These are phyloP conservation scores for Eupithecia exiguata DNA, from an alignment of 2,888 invertebrate genomes.

Conservation along the genomic window DNA sequence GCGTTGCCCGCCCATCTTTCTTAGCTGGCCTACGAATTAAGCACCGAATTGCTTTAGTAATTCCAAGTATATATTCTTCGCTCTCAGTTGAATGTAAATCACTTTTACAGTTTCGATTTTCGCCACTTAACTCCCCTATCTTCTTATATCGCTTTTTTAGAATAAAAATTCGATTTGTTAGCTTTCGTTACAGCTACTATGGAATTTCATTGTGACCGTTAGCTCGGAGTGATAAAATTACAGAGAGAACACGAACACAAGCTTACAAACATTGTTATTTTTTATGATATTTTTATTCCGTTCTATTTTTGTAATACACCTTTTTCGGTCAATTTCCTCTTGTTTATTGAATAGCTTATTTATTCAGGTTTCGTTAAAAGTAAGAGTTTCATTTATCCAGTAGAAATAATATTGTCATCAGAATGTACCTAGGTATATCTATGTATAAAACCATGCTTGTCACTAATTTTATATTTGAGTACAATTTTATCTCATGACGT, in stretches of 20 bases:
- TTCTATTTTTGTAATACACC: background rate
- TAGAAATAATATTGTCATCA: background rate
- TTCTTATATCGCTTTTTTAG: slow-evolving; percentile 62
- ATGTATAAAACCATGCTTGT: background rate
- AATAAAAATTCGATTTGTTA: slow-evolving; percentile 57
- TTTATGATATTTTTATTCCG: background rate
- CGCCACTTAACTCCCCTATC: slow-evolving; percentile 69
- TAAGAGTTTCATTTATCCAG: background rate
- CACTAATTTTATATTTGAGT: background rate
- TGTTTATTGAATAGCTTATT: background rate
- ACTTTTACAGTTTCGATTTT: slow-evolving; percentile 80
- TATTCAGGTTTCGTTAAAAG: background rate
- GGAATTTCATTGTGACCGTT: slow-evolving; percentile 25
- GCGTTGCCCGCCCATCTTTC: slow-evolving; percentile 78
- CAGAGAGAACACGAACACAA: background rate
- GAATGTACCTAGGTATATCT: no score
- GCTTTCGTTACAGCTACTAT: slow-evolving; percentile 35
- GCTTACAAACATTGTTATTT: slow-evolving; percentile 3
- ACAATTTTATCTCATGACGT: background rate
- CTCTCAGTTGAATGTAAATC: slow-evolving; percentile 80
- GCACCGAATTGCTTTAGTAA: slow-evolving; percentile 82
- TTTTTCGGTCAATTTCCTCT: background rate
- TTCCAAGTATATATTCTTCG: slow-evolving; percentile 81
- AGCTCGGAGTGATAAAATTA: background rate
- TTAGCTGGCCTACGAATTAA: slow-evolving; percentile 82